A percentile compares a stretch with the other conserved stretches of the same genome.
These are phyloP conservation scores for Hemibagrus wyckioides DNA, from an alignment of 2,113 vertebrate genomes.

Conservation along the genomic window DNA sequence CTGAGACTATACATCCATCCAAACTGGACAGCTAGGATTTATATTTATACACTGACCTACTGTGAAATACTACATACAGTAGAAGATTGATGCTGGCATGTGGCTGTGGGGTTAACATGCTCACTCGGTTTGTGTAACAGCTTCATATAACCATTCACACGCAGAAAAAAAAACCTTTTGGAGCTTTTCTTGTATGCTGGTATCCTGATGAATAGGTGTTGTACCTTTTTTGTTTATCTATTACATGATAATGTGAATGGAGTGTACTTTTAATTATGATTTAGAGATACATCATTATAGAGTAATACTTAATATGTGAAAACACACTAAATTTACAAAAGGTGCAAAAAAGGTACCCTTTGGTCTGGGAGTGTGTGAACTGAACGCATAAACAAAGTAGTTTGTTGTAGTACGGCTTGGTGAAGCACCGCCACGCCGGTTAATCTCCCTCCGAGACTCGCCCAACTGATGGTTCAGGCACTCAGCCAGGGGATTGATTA, in stretches of 20 bases:
- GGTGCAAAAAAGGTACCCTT: too few species aligned
- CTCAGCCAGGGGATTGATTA: conserved; percentile 47
- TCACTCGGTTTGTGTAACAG: not conserved
- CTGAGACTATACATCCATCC: not conserved
- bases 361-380: not conserved
- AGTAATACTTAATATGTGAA: not conserved
- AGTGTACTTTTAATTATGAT: not conserved
- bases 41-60: not conserved
- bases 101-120: not conserved
- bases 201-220: not conserved
- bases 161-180: not conserved
- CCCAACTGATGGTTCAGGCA: conserved; percentile 28
- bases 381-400: not conserved
- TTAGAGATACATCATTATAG: not conserved
- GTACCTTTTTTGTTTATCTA: not conserved
- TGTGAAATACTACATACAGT: not conserved
- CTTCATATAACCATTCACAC: not conserved
- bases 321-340: not conserved
- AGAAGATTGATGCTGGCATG: not conserved
- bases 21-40: conserved; percentile 3
- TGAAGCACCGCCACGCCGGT: not conserved
- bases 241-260: not conserved
- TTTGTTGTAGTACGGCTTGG: not conserved
- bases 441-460: conserved; percentile 38
- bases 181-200: not conserved